Evolutionary conservation across 1,140 invertebrate genomes (phyloP), one percentile per base, ranked within the genome.

Genomic region (Cydia amplana): DNA sequence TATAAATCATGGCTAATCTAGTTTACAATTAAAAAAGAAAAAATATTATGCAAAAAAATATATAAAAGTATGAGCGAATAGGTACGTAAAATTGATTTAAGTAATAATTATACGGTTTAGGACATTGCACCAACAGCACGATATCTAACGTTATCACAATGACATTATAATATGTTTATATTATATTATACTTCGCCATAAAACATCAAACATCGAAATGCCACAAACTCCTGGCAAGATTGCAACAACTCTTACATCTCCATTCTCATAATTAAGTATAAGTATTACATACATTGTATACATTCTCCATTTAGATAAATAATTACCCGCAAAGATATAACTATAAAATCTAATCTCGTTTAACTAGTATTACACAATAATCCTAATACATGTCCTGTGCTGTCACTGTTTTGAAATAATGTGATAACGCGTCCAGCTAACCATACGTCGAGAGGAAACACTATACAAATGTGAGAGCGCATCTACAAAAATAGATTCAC

Each of bases 101-200:
- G 76, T 80, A 87, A 82, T 78, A 60, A 40, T 23, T 79, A 76
- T 70, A 80, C 75, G 80, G 77, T 80, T 73, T 25, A 80, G 78
- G 78, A 85, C 79, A 83, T 82, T 82, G 87, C 87, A 85, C 81
- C 83, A 83, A 82, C 79, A 84, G 85, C 82, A 88, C 83, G 81
- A 86, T 84, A 88, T 79, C 81, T 86, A 87, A 84, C 79, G 63
- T 87, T 90, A 92, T 91, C 89, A 92, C 87, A 91, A 88, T 90
- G 81, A 90, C 83, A 85, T 89, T 82, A 83, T 80, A 82, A 79
- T 83, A 79, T 82, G 60, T 79, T 80, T 72, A 75, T 83, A 79
- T 80, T 72, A 75, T 83, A 79, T 83, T 82, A 87, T 85, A 88
- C 79, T 85, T 84, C 88, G 82, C 85, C 85, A 83, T 88, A 87